These are phyloP conservation scores for Apteryx mantelli DNA, from an alignment of 2,113 vertebrate genomes.

Conservation along the genomic window DNA sequence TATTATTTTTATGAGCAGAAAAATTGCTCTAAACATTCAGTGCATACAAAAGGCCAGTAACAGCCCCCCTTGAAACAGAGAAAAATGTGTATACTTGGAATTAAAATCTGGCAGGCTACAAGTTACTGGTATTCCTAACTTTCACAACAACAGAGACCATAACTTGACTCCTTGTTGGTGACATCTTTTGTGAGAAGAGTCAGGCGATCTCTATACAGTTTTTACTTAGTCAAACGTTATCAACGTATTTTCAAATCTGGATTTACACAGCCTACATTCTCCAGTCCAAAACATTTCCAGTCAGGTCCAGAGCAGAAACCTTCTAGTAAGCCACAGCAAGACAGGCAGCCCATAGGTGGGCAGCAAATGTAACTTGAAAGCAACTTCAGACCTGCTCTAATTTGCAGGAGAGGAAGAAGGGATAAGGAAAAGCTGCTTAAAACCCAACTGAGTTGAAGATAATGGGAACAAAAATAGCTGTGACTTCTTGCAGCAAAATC, in stretches of 20 bases:
- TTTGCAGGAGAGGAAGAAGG: background rate
- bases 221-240: background rate
- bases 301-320: background rate
- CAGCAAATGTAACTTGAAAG: background rate
- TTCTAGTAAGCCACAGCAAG: background rate
- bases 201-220: background rate
- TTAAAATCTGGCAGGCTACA: background rate
- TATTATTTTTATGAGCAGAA: background rate
- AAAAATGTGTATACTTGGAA: background rate
- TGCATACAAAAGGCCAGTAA: background rate
- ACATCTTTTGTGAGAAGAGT: background rate
- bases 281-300: background rate
- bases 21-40: background rate
- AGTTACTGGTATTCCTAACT: background rate
- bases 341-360: background rate
- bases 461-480: background rate
- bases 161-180: background rate
- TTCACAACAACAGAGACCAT: background rate
- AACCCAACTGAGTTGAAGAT: background rate
- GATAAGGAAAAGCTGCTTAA: background rate
- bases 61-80: background rate
- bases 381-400: background rate
- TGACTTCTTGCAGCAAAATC: background rate
- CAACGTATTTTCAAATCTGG: background rate
- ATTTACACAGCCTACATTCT: background rate